Conservation (phyloP, 2,113 vertebrate genomes). For the Pedetes capensis region DNA sequence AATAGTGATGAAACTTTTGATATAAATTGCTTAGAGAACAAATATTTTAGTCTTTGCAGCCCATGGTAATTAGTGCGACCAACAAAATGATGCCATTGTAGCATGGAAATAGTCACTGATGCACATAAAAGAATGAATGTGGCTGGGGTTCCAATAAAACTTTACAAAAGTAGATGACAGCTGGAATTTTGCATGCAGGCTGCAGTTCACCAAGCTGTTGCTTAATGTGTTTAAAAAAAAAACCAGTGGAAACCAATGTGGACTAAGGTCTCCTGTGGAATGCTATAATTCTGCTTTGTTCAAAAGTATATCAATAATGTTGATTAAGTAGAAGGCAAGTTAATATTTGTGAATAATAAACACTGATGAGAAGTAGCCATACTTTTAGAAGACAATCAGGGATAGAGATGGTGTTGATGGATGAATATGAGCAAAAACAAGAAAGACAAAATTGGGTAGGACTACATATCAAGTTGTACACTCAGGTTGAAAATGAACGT, state of each 20-base stretch:
- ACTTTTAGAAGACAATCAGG: neutral
- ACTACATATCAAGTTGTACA: neutral
- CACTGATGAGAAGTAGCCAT: neutral
- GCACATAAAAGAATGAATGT: neutral
- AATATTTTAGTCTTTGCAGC: neutral
- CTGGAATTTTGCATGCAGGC: neutral
- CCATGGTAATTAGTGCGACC: neutral
- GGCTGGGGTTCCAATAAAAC: neutral
- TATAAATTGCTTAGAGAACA: neutral
- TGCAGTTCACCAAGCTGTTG: neutral
- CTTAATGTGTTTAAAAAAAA: neutral
- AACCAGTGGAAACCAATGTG: neutral
- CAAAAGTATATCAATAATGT: neutral
- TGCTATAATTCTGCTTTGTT: neutral
- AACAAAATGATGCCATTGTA: no score
- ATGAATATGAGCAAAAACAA: constrained; percentile 1
- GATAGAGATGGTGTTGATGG: constrained; percentile 4
- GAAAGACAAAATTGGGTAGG: constrained; percentile 4
- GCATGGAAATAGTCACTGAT: neutral
- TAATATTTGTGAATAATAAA: neutral
- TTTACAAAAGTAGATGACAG: neutral
- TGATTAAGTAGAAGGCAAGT: neutral
- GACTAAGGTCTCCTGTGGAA: neutral
- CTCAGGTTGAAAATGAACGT: neutral
- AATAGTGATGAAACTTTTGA: neutral